Conservation (phyloP, 2,888 invertebrate species). For the Stegophylla sp. region DNA sequence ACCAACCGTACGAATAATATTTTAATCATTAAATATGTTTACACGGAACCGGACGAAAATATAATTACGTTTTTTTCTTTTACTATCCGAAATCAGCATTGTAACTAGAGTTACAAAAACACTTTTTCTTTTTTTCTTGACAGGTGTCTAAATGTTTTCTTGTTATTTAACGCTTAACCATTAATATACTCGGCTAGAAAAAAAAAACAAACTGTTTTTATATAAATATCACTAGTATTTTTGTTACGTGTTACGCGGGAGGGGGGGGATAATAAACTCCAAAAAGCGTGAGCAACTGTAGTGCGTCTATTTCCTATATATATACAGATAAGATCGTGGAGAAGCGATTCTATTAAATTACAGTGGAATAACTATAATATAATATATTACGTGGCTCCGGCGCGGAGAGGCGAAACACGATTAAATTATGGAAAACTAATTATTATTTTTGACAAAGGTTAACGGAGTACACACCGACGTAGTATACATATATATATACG, state of each 20-base stretch:
- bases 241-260: no score
- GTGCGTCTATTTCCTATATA: not conserved
- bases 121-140: no score
- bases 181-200: no score
- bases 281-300: not conserved
- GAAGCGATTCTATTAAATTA: not conserved
- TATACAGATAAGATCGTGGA: not conserved
- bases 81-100: no score
- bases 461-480: not conserved
- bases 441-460: not conserved
- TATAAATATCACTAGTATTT: no score
- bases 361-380: not conserved
- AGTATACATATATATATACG: no score
- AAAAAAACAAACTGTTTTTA: no score
- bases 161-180: no score
- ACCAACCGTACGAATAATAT: not conserved
- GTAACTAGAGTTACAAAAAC: no score
- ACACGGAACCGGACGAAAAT: not conserved
- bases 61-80: not conserved
- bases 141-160: no score
- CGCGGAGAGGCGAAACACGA: not conserved
- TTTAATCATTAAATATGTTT: not conserved
- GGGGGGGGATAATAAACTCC: not conserved
- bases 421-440: slow-evolving; percentile 4
- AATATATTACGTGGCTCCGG: not conserved